A percentile compares a stretch with the other conserved stretches of the same genome.
phyloP scores from a whole-genome alignment of 2,113 vertebrate species.

The Strix uralensis region DNA sequence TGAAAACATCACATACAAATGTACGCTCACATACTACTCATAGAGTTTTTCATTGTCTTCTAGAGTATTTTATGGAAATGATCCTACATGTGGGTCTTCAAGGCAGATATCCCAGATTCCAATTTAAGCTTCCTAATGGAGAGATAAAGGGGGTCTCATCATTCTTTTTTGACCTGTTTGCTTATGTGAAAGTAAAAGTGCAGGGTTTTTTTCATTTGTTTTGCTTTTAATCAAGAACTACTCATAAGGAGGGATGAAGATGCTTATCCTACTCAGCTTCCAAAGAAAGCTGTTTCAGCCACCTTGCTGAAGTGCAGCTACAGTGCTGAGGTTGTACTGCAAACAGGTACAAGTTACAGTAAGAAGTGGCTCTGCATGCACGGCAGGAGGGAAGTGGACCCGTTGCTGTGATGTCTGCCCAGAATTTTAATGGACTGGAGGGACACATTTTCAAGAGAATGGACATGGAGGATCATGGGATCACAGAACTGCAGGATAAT shows the following conservation, averaged over 20 bases:
- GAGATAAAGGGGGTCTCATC: background rate
- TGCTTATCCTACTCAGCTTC: background rate
- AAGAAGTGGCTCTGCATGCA: background rate
- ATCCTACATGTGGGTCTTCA: background rate
- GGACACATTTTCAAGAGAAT: background rate
- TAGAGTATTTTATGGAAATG: background rate
- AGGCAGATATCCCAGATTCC: background rate
- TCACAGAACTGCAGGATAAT: background rate
- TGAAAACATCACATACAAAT: background rate
- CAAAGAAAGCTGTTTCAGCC: background rate
- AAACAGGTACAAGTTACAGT: background rate
- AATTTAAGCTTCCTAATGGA: background rate
- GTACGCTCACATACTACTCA: background rate
- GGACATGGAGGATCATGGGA: accelerated
- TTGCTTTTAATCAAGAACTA: background rate
- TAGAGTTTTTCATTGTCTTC: background rate
- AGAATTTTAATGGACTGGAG: background rate
- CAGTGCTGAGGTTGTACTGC: background rate
- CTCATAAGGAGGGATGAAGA: background rate
- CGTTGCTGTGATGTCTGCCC: background rate
- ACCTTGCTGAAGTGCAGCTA: background rate
- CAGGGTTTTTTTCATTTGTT: background rate
- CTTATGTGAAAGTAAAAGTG: background rate
- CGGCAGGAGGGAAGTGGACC: background rate
- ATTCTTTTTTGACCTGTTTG: background rate